Base-by-base conservation (phyloP, 2,797 vertebrate species). In the Trematomus bernacchii region DNA sequence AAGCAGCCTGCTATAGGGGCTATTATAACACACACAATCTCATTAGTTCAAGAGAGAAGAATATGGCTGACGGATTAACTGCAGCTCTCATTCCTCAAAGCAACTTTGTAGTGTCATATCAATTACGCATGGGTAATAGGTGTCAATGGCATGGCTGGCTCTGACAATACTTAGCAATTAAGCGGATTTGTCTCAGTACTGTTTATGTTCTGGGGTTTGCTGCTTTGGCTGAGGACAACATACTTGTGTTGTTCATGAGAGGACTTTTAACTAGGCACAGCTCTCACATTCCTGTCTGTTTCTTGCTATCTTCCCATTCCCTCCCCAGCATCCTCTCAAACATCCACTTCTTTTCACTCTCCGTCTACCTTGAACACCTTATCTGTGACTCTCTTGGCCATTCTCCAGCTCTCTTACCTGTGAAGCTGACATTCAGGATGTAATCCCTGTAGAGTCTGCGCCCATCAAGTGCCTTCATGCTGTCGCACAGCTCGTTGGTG, bases 361-460 rank as follows among this genome's bases (percentile, higher is more conserved):
- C 54, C 74, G 63, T 79, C 52, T 65, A 68, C 80, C 72, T 62
- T 82, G 61, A 83, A 70, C 62, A 19, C 55, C 60, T 82, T 79
- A 76, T 86, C 81, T 79, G 1, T 19, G 66, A 55, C 70, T 84
- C 42, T 64, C 63, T 37, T 37, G 33, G 33, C 33, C 33, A 37
- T 37, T 37, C 33, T 68, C 19, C 33, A 43, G 66, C 69, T 66
- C 51, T 82, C 93, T 96, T 96, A 99, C 98, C 98, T 95, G 96
- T 96, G 91, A 99, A 99, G 89, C 96, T 99, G 91, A 98, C 96
- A 92, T 99, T 98, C 82, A 99, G 96, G 76, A 99, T 95, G 86
- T 96, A 99, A 82, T 99, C 98, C 89, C 96, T 96, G 94, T 99
- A 99, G 77, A 99, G 90, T 77, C 94, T 96, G 85, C 96, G 97